Evolutionary conservation across 1,140 invertebrate genomes (phyloP).

Genomic region (Drosophila ercepeae): DNA sequence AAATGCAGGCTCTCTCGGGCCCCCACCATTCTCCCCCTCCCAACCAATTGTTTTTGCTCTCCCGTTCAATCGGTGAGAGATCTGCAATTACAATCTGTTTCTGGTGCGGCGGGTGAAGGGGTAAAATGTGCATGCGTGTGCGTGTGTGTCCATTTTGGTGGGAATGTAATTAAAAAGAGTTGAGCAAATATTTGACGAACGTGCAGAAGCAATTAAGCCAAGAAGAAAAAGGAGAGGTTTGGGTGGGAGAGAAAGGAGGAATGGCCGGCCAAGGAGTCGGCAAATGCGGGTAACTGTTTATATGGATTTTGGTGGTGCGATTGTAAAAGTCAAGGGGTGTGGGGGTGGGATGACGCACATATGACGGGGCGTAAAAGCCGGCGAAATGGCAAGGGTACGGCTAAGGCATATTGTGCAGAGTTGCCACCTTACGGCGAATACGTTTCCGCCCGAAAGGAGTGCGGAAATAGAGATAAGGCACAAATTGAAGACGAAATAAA

Average conservation of each 20-base stretch:
- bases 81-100: constrained; percentile 47
- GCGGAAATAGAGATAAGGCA: constrained; percentile 51
- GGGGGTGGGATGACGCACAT: constrained; percentile 59
- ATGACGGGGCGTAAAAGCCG: constrained; percentile 40
- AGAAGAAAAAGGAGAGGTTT: constrained; percentile 30
- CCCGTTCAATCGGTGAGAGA: constrained; percentile 19
- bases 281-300: constrained; percentile 41
- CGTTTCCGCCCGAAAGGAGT: no score
- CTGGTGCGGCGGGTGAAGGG: constrained; percentile 23
- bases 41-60: constrained; percentile 8
- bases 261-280: constrained; percentile 9
- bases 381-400: constrained; percentile 40
- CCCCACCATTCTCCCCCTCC: no score
- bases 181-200: constrained; percentile 83
- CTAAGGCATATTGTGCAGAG: constrained; percentile 9
- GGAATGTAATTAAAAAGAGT: constrained; percentile 82
- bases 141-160: constrained; percentile 24
- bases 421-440: constrained; percentile 11
- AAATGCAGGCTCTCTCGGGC: constrained; percentile 3
- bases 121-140: constrained; percentile 23
- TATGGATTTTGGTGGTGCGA: constrained; percentile 1
- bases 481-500: constrained; percentile 64
- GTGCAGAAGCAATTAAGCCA: constrained; percentile 75
- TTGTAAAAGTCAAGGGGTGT: constrained; percentile 1
- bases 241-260: constrained; percentile 10